Evolutionary conservation across 2,113 vertebrate species (phyloP).

Genomic region (Mixornis gularis): DNA sequence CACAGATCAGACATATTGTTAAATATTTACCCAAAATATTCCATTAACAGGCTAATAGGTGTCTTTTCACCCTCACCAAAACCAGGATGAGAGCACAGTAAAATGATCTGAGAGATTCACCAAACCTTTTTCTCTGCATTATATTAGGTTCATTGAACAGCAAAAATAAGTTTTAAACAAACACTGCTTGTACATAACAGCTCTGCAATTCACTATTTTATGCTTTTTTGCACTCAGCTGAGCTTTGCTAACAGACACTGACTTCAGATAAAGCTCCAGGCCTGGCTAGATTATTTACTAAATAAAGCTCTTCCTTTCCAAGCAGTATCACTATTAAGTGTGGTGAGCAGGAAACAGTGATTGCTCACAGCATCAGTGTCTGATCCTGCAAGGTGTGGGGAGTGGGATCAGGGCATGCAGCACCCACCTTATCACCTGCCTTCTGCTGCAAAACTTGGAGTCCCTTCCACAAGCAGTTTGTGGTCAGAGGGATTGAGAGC

Average conservation of each 20-base stretch:
- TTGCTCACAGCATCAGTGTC: background rate
- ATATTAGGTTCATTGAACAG: background rate
- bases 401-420: rapidly evolving
- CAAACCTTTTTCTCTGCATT: background rate
- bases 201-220: background rate
- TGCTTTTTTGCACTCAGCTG: background rate
- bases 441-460: background rate
- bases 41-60: background rate
- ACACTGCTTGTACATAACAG: rapidly evolving
- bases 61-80: background rate
- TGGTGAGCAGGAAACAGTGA: background rate
- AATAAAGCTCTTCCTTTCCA: background rate
- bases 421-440: background rate
- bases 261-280: background rate
- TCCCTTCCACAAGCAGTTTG: background rate
- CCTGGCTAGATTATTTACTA: background rate
- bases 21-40: background rate
- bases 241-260: background rate
- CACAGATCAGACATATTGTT: background rate
- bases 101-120: background rate
- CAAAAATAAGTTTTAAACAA: background rate
- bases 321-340: background rate
- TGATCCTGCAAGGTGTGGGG: background rate
- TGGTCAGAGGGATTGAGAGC: background rate
- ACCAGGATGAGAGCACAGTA: background rate